Evolutionary conservation across 92 coral and sea anemone genomes (phyloP).

Genomic region (Heliopora coerulea): DNA sequence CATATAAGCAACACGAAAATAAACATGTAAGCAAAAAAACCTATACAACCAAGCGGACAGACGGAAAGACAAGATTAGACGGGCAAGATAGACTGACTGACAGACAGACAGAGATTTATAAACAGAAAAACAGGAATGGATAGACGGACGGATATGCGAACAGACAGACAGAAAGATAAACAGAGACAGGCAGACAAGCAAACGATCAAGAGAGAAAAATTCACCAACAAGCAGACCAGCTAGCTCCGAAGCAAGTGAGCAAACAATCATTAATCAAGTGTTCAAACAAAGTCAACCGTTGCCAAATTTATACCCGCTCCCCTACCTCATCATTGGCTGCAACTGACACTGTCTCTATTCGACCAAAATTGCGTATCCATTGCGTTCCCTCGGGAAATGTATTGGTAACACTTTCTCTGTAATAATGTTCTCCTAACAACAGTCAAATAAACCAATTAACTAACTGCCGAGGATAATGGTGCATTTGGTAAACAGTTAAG

Average conservation of each 20-base stretch:
- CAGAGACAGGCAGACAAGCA: not conserved
- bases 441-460: not conserved
- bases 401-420: slow-evolving; percentile 63
- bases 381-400: slow-evolving; percentile 91
- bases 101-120: no score
- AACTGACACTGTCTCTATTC: slow-evolving; percentile 19
- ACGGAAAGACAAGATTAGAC: no score
- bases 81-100: no score
- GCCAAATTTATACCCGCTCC: not conserved
- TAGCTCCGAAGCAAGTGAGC: not conserved
- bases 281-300: not conserved
- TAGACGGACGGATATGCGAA: not conserved
- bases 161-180: slow-evolving; percentile 37
- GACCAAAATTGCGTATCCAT: slow-evolving; percentile 45
- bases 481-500: no score
- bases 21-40: no score
- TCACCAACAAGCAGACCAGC: not conserved
- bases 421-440: slow-evolving; percentile 36
- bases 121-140: no score
- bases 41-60: no score
- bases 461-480: not conserved
- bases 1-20: no score
- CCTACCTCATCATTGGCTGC: slow-evolving; percentile 3
- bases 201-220: not conserved
- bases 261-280: no score